phyloP scores from a whole-genome alignment of 2,113 vertebrate genomes.

The Microcebus jonahi region DNA sequence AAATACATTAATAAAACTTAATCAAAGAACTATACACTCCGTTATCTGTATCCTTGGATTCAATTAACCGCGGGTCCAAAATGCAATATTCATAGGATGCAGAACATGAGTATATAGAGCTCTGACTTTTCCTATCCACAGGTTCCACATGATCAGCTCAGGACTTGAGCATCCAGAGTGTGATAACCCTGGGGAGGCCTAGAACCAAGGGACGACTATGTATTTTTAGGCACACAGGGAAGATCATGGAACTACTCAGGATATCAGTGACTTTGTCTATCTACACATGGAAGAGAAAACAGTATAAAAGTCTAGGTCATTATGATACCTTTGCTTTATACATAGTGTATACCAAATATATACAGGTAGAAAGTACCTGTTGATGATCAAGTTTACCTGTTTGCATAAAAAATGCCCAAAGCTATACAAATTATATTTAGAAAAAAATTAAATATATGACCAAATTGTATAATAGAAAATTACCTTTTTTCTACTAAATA shows the following conservation, averaged over 20 bases:
- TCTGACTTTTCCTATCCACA: not conserved
- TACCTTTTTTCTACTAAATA: not conserved
- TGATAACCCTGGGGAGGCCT: not conserved
- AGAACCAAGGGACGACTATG: not conserved
- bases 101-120: not conserved
- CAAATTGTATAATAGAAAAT: not conserved
- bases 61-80: not conserved
- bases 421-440: not conserved
- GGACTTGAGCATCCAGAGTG: not conserved
- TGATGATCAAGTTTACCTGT: not conserved
- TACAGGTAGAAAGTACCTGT: not conserved
- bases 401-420: not conserved
- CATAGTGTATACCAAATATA: fast-evolving
- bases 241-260: not conserved
- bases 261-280: not conserved
- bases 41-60: not conserved
- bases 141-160: too few relatives aligned
- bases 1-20: not conserved
- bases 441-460: not conserved
- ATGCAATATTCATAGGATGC: not conserved
- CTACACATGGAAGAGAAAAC: not conserved
- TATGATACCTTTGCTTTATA: not conserved
- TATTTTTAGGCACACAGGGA: not conserved
- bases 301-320: not conserved
- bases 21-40: not conserved